These are phyloP conservation scores for Gymnarchus niloticus DNA, from an alignment of 2,113 vertebrate species.

Conservation along the genomic window DNA sequence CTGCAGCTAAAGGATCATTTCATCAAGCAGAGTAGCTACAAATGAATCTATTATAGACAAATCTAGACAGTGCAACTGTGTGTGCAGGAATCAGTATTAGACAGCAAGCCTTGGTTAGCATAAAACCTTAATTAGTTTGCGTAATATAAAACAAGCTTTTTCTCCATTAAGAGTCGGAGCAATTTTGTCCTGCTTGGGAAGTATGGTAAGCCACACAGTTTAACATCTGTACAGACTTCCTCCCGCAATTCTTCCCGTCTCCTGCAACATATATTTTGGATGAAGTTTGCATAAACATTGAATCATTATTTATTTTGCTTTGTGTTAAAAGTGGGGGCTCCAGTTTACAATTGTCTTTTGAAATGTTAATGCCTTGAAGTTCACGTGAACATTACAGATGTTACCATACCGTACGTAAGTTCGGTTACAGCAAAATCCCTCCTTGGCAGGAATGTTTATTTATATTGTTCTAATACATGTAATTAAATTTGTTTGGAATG, in stretches of 20 bases:
- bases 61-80: constrained; percentile 22
- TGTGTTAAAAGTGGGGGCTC: not conserved
- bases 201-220: constrained; percentile 52
- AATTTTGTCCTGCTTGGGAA: constrained; percentile 54
- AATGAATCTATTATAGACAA: not conserved
- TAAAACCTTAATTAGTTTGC: constrained; percentile 56
- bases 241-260: not conserved
- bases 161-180: constrained; percentile 39
- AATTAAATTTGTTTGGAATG: not conserved
- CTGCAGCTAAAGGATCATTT: too few relatives aligned
- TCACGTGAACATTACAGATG: not conserved
- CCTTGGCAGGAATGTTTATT: not conserved
- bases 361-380: not conserved
- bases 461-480: not conserved
- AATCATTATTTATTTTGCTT: not conserved
- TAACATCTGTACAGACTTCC: constrained; percentile 16
- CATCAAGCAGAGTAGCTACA: constrained; percentile 17
- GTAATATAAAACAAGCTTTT: constrained; percentile 53
- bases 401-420: not conserved
- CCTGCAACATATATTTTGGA: not conserved
- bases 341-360: not conserved
- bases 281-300: not conserved
- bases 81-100: not conserved
- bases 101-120: constrained; percentile 27
- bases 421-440: not conserved